These are phyloP conservation scores for Coreoperca whiteheadi DNA, from an alignment of 2,113 vertebrate genomes.

Conservation along the genomic window DNA sequence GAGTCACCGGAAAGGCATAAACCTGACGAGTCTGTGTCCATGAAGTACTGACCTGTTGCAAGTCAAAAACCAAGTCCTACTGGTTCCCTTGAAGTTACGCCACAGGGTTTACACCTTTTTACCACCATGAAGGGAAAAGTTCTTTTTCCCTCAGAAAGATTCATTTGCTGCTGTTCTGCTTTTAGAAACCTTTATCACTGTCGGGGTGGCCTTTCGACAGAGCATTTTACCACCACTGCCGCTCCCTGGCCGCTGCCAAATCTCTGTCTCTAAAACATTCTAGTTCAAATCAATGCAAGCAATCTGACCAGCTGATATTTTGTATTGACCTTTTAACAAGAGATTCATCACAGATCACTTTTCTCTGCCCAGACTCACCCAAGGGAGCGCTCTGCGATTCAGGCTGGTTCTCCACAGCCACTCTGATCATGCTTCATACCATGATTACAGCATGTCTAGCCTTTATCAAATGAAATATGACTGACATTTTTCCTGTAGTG, in stretches of 20 bases:
- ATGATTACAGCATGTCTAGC: slow-evolving; percentile 37
- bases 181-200: slow-evolving; percentile 59
- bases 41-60: neutral
- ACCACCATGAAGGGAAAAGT: neutral
- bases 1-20: neutral
- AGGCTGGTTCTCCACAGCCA: slow-evolving; percentile 6
- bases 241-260: slow-evolving; percentile 36
- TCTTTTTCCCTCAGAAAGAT: slow-evolving; percentile 10
- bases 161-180: slow-evolving; percentile 43
- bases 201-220: slow-evolving; percentile 63
- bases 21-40: neutral
- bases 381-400: slow-evolving; percentile 39
- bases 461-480: slow-evolving; percentile 29
- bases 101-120: neutral
- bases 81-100: neutral
- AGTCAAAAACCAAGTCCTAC: neutral
- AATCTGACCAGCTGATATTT: slow-evolving; percentile 75
- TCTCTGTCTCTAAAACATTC: slow-evolving; percentile 46
- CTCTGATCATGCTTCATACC: slow-evolving; percentile 31
- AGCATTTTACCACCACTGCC: slow-evolving; percentile 38
- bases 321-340: slow-evolving; percentile 75
- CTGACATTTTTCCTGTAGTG: neutral
- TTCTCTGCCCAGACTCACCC: slow-evolving; percentile 51
- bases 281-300: slow-evolving; percentile 62
- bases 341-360: slow-evolving; percentile 74